These are phyloP conservation scores for Ochropleura leucogaster DNA, from an alignment of 2,888 invertebrate species.

Conservation along the genomic window DNA sequence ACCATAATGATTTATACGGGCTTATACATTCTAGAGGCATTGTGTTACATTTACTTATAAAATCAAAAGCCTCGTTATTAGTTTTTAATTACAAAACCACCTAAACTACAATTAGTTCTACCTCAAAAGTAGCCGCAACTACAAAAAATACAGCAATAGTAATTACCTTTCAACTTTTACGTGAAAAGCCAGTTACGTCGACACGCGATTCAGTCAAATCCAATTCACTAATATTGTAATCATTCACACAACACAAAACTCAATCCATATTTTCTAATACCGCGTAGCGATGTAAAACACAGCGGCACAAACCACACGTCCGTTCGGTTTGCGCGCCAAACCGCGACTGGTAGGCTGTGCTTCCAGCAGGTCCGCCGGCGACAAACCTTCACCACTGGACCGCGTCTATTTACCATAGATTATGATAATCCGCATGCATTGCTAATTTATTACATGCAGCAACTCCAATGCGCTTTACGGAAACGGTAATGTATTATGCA, in stretches of 20 bases:
- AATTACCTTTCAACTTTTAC: slow-evolving; percentile 72
- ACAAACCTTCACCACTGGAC: slow-evolving; percentile 59
- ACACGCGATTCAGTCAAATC: slow-evolving; percentile 73
- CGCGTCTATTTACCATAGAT: slow-evolving; percentile 43
- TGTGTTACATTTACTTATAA: neutral
- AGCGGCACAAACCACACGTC: slow-evolving; percentile 63
- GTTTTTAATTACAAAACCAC: slow-evolving; percentile 25
- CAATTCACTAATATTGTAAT: slow-evolving; percentile 69
- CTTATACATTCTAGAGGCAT: neutral
- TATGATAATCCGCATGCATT: slow-evolving; percentile 48
- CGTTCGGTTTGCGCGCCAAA: slow-evolving; percentile 78
- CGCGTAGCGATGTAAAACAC: slow-evolving; percentile 56
- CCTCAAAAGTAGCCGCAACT: slow-evolving; percentile 11
- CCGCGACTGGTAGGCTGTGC: slow-evolving; percentile 75
- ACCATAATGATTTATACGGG: neutral
- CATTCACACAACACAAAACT: slow-evolving; percentile 71
- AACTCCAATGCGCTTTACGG: slow-evolving; percentile 27
- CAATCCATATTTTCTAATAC: slow-evolving; percentile 65
- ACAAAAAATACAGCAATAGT: slow-evolving; percentile 55
- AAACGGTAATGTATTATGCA: slow-evolving; percentile 48
- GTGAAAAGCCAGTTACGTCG: slow-evolving; percentile 66
- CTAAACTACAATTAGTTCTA: slow-evolving; percentile 7
- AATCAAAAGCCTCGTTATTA: neutral
- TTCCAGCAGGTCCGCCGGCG: slow-evolving; percentile 49
- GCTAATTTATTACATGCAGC: slow-evolving; percentile 41